Conservation (phyloP, 2,113 vertebrate species). For the Lathamus discolor region DNA sequence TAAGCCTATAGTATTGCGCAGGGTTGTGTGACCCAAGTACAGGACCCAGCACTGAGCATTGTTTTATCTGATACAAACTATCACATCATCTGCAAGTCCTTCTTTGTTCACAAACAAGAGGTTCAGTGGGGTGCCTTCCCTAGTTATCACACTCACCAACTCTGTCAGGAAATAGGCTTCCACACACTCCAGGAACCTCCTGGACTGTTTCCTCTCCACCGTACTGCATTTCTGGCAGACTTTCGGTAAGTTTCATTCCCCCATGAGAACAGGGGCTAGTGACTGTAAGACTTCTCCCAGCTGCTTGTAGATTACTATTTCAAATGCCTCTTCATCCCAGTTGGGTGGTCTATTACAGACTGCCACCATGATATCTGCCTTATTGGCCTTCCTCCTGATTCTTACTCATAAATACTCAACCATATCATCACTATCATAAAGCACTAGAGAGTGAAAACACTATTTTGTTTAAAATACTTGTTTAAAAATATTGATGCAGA, state of each 20-base stretch:
- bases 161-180: neutral
- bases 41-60: neutral
- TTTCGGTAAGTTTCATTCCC: neutral
- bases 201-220: neutral
- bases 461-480: neutral
- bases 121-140: accelerated
- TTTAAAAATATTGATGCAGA: neutral
- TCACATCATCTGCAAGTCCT: neutral
- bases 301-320: neutral
- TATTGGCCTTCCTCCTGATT: neutral
- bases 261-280: neutral
- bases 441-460: neutral
- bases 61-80: neutral
- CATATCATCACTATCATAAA: neutral
- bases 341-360: neutral
- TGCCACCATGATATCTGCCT: neutral
- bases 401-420: neutral
- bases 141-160: neutral
- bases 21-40: neutral
- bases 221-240: neutral
- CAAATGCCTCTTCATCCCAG: neutral
- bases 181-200: neutral
- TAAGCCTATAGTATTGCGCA: neutral
- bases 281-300: neutral
- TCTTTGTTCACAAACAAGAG: neutral